Percentiles rank a stretch among this genome's conserved stretches.
Evolutionary conservation across 2,113 vertebrate species (phyloP).

Genomic region (Antechinus stuartii): DNA sequence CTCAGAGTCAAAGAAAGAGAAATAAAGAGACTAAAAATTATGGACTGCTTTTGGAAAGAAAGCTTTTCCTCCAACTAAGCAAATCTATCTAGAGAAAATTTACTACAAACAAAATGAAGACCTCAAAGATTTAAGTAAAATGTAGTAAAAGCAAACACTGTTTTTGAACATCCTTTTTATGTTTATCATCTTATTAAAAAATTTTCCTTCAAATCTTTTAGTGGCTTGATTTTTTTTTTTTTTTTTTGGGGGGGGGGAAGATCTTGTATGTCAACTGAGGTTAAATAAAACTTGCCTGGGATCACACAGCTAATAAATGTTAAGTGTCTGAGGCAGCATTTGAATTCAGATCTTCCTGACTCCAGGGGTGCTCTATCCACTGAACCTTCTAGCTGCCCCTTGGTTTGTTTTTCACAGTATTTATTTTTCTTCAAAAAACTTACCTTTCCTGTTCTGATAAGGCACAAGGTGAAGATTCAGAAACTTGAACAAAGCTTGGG

Average conservation of each 20-base stretch:
- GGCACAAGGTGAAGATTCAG: slow-evolving; percentile 44
- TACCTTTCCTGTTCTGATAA: slow-evolving; percentile 73
- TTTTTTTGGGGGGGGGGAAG: too few relatives aligned
- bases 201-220: neutral
- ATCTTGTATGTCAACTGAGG: too few relatives aligned
- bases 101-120: neutral
- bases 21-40: neutral
- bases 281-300: too few relatives aligned
- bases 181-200: neutral
- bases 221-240: neutral
- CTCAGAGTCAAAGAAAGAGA: neutral
- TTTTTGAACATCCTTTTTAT: neutral
- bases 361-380: too few relatives aligned
- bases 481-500: slow-evolving; percentile 51
- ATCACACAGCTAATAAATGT: too few relatives aligned
- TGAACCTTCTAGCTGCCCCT: too few relatives aligned
- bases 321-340: too few relatives aligned
- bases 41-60: neutral
- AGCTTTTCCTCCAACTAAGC: neutral
- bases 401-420: neutral
- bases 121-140: slow-evolving; percentile 6
- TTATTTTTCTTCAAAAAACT: slow-evolving; percentile 47
- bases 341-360: too few relatives aligned
- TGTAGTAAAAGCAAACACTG: neutral
- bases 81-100: neutral